phyloP scores from a whole-genome alignment of 1,140 invertebrate species.

The Pteromalus puparum region DNA sequence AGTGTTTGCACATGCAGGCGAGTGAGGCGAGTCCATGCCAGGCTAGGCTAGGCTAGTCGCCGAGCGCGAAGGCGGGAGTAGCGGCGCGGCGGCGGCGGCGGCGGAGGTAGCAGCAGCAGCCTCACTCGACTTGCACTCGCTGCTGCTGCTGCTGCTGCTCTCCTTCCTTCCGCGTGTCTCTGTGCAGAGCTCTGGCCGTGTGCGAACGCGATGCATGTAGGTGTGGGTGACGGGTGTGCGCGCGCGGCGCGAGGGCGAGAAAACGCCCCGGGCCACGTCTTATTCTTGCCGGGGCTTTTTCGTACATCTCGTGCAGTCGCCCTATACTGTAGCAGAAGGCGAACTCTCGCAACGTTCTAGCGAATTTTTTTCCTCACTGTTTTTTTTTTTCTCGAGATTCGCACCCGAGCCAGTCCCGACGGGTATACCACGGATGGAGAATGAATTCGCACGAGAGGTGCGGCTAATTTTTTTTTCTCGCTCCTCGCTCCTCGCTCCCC shows the following conservation, averaged over 20 bases:
- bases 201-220: not conserved
- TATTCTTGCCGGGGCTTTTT: conserved; percentile 10
- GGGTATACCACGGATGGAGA: no score
- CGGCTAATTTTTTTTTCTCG: no score
- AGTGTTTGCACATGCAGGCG: conserved; percentile 43
- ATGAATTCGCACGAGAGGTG: no score
- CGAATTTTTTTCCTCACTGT: no score
- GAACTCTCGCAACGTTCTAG: no score
- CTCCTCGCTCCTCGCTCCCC: no score
- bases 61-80: not conserved
- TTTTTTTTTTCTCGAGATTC: no score
- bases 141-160: not conserved
- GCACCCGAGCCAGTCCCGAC: no score
- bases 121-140: conserved; percentile 2
- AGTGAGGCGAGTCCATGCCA: conserved; percentile 40
- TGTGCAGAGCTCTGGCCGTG: not conserved
- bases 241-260: conserved; percentile 17
- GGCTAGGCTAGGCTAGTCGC: not conserved
- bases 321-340: no score
- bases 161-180: not conserved
- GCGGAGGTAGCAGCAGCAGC: no score
- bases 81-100: no score
- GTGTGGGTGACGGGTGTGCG: not conserved
- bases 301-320: not conserved
- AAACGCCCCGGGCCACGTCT: conserved; percentile 32